A percentile compares a stretch with the other conserved stretches of the same genome.
Evolutionary conservation across 2,888 invertebrate species (phyloP).

Genomic region (Sinohyriopsis cumingii): DNA sequence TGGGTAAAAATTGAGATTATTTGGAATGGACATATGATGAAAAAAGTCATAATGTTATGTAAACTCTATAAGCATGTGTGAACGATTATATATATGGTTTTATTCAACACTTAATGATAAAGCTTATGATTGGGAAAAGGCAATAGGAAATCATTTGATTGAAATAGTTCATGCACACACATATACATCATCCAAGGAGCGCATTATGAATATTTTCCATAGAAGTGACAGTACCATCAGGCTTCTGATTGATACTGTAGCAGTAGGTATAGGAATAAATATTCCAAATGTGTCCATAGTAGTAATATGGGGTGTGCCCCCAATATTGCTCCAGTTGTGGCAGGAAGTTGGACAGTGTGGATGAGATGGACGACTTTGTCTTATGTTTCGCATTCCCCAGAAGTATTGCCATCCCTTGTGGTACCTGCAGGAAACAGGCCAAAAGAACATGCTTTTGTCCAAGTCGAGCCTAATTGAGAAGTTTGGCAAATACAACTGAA

Average conservation of each 20-base stretch:
- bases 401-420: slow-evolving; percentile 7
- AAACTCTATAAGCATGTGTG: too few species aligned
- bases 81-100: too few species aligned
- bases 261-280: background rate
- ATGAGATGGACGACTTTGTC: slow-evolving; percentile 6
- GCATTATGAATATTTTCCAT: too few species aligned
- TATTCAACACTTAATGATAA: too few species aligned
- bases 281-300: slow-evolving; percentile 10
- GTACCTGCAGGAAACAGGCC: background rate
- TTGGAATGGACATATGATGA: too few species aligned
- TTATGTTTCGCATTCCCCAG: slow-evolving; percentile 12
- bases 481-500: background rate
- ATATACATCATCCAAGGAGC: too few species aligned
- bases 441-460: slow-evolving; percentile 6
- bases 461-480: too few species aligned
- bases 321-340: slow-evolving; percentile 14
- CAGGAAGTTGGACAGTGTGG: slow-evolving; percentile 1
- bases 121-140: background rate
- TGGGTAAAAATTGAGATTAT: too few species aligned
- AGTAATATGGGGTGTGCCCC: slow-evolving; percentile 15
- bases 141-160: background rate
- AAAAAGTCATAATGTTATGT: too few species aligned
- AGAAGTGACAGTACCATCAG: too few species aligned
- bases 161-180: too few species aligned
- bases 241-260: too few species aligned